Evolutionary conservation across 2,113 vertebrate genomes (phyloP), one percentile per base, ranked within the genome.

Genomic region (Centrocercus urophasianus): DNA sequence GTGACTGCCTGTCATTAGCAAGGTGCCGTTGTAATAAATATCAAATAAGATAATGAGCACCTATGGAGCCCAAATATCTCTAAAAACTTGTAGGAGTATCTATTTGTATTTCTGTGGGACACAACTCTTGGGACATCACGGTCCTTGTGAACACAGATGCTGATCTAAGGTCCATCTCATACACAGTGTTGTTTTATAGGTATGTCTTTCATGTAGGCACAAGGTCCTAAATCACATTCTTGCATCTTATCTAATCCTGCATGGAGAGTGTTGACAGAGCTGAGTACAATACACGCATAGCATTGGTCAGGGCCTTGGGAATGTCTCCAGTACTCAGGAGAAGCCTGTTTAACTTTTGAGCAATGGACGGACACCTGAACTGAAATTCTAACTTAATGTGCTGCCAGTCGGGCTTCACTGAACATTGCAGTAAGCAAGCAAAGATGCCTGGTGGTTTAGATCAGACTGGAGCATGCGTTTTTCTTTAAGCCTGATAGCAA

Each of bases 291-390:
- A 38, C 38, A 38, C 38, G 10, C 38, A 38, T 38, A 38, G 38
- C 38, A 8, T 43, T 67, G 71, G 42, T 66, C 71, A 67, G 81
- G 36, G 47, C 32, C 42, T 12, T 18, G 36, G 42, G 27, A 42
- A n/a, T 0, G 7, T 28, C 60, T 2, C 12, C n/a, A 50, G 19
- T 5, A 45, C 38, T 72, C 1, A 0, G 18, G 14, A 64, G 57
- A 66, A 73, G 7, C 60, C 76, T 63, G 36, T 42, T 69, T 77
- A 4, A 11, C 36, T 36, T 89, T 1, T 16, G 28, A 36, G 21
- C 1, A 1, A 12, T 34, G 21, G n/a, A 64, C 30, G 47, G 42
- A 57, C 65, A 70, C 38, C 32, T 15, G 38, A 83, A n/a, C 30
- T 86, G 77, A 36, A 59, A 78, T 86, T 36, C 54, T 20, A n/a